A percentile compares a stretch with the other conserved stretches of the same genome.
These are phyloP conservation scores for Manacus vitellinus DNA, from an alignment of 2,113 vertebrate genomes.

Conservation along the genomic window DNA sequence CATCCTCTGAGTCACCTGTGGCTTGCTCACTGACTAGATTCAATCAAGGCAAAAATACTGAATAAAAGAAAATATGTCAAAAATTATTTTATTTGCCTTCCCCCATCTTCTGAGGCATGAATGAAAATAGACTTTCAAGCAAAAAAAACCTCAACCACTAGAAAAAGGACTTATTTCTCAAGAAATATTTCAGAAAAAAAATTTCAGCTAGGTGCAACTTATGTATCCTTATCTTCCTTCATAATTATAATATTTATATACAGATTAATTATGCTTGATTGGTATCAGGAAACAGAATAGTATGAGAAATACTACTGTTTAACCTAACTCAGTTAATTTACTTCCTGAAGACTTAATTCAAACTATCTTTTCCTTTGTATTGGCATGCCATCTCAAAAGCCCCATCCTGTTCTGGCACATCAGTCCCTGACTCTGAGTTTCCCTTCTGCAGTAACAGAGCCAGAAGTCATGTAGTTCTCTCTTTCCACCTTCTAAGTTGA, in stretches of 20 bases:
- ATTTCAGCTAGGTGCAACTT: neutral
- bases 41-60: neutral
- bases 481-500: neutral
- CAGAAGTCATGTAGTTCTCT: neutral
- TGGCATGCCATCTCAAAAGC: neutral
- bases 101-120: neutral
- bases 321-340: neutral
- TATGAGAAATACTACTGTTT: neutral
- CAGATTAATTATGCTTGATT: constrained; percentile 8
- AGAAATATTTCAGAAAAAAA: neutral
- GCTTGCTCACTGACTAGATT: neutral
- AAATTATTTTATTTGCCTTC: neutral
- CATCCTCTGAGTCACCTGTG: neutral
- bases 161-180: neutral
- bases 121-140: neutral
- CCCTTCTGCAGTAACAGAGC: neutral
- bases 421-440: neutral
- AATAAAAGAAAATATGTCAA: neutral
- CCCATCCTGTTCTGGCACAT: neutral
- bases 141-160: neutral
- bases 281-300: neutral
- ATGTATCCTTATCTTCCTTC: neutral
- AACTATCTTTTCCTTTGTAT: fast-evolving
- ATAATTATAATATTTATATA: neutral
- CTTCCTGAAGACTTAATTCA: neutral